Evolutionary conservation across 2,797 vertebrate species (phyloP).

Genomic region (Ctenopoma kingsleyae): DNA sequence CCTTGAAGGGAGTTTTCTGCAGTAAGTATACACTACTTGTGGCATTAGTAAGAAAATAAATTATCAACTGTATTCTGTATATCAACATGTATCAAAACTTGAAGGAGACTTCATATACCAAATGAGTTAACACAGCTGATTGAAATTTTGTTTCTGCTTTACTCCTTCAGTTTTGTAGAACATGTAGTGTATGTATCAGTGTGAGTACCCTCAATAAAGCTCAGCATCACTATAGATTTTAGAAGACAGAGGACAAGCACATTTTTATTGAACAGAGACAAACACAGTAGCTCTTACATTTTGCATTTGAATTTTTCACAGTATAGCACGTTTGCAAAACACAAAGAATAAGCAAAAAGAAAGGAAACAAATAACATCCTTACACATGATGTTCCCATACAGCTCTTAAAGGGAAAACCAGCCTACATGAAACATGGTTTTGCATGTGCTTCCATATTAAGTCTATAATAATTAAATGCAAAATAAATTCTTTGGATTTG

Average conservation of each 20-base stretch:
- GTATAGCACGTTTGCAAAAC: conserved; percentile 71
- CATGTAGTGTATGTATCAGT: neutral
- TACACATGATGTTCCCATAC: conserved; percentile 51
- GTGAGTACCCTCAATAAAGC: conserved; percentile 1
- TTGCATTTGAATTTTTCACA: conserved; percentile 67
- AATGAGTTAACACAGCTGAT: neutral
- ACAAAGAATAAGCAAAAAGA: conserved; percentile 44
- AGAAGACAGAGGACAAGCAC: conserved; percentile 63
- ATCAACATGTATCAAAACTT: no score
- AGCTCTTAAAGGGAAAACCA: conserved; percentile 45
- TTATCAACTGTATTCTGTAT: no score
- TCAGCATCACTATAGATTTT: conserved; percentile 23
- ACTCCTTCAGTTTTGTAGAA: neutral
- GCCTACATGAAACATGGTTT: conserved; percentile 47
- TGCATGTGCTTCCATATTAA: conserved; percentile 29
- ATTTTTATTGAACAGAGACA: conserved; percentile 75
- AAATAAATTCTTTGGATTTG: conserved; percentile 60
- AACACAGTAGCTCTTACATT: conserved; percentile 71
- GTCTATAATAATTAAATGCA: conserved; percentile 46
- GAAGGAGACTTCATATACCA: neutral
- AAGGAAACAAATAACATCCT: conserved; percentile 25
- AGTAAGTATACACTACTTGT: neutral
- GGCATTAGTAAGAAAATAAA: neutral
- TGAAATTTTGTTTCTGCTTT: neutral
- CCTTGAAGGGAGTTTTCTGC: neutral